Evolutionary conservation across 2,888 invertebrate genomes (phyloP).

Genomic region (Polylopha cassiicola): DNA sequence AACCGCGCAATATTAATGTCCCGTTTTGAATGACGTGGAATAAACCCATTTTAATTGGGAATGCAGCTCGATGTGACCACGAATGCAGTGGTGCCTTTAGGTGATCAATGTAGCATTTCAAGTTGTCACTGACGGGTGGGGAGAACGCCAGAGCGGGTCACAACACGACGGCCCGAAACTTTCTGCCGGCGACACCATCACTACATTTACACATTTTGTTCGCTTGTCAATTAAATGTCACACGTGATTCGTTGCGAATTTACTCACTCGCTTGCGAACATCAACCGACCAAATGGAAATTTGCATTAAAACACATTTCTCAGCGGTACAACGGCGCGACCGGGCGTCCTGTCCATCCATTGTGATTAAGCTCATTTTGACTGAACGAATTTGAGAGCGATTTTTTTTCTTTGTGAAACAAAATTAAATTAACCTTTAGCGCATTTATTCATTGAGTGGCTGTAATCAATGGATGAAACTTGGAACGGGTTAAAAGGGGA

Average conservation of each 20-base stretch:
- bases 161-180: slow-evolving; percentile 35
- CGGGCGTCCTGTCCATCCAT: slow-evolving; percentile 23
- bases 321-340: slow-evolving; percentile 29
- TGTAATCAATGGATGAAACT: too few species aligned
- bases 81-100: slow-evolving; percentile 41
- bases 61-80: slow-evolving; percentile 40
- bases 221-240: slow-evolving; percentile 72
- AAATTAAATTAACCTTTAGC: slow-evolving; percentile 11
- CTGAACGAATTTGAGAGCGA: slow-evolving; percentile 19
- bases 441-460: too few species aligned
- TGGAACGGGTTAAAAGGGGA: too few species aligned
- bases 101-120: slow-evolving; percentile 48
- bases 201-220: slow-evolving; percentile 61
- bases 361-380: slow-evolving; percentile 23
- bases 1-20: slow-evolving; percentile 62
- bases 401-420: slow-evolving; percentile 2
- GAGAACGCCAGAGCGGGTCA: slow-evolving; percentile 28
- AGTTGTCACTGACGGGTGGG: slow-evolving; percentile 38
- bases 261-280: slow-evolving; percentile 61
- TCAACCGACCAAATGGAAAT: slow-evolving; percentile 65
- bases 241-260: slow-evolving; percentile 65
- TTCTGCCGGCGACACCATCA: slow-evolving; percentile 48
- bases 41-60: slow-evolving; percentile 65
- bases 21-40: slow-evolving; percentile 52
- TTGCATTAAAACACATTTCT: slow-evolving; percentile 64